Conservation (phyloP, 1,140 invertebrate genomes). For the Melanaphis sacchari region DNA sequence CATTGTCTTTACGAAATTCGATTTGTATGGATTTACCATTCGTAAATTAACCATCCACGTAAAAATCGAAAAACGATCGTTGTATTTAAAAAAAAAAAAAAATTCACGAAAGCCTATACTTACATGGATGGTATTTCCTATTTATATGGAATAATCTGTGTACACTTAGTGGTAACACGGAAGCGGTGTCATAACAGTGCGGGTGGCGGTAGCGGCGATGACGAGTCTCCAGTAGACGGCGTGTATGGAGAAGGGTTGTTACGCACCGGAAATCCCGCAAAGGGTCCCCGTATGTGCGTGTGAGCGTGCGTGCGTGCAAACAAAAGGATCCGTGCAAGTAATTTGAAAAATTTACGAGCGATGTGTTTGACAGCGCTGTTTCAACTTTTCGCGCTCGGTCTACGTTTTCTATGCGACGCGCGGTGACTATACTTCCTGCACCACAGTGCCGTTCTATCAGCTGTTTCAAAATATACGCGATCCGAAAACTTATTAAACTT, state of each 20-base stretch:
- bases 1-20: too few relatives aligned
- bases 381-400: neutral
- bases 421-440: neutral
- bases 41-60: neutral
- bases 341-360: conserved; percentile 55
- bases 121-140: neutral
- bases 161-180: too few relatives aligned
- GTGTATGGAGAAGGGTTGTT: neutral
- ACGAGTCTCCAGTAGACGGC: neutral
- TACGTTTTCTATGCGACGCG: neutral
- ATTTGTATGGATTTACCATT: neutral
- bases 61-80: neutral
- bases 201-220: neutral
- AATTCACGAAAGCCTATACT: neutral
- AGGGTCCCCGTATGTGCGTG: neutral
- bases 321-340: conserved; percentile 38
- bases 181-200: neutral
- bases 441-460: neutral
- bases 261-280: conserved; percentile 36
- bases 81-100: neutral
- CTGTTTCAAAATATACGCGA: neutral
- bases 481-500: neutral
- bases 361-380: conserved; percentile 45
- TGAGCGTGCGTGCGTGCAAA: neutral
- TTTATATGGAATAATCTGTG: neutral